Conservation (phyloP, 2,797 vertebrate genomes). For the Crenichthys baileyi region DNA sequence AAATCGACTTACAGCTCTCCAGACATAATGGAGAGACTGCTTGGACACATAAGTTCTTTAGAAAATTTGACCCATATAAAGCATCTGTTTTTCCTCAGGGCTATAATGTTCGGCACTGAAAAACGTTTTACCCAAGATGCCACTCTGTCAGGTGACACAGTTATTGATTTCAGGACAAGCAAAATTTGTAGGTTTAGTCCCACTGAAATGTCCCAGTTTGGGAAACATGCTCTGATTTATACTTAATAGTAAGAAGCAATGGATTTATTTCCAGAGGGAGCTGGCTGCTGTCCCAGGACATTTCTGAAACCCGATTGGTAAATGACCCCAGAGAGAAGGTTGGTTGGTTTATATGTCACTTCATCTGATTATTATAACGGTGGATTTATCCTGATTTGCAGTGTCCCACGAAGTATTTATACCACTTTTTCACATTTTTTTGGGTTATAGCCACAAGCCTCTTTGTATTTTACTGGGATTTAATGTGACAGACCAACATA, state of each 20-base stretch:
- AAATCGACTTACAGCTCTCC: neutral
- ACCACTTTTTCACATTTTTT: neutral
- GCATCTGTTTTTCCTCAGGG: neutral
- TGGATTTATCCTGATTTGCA: neutral
- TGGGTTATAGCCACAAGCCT: neutral
- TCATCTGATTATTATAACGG: no score
- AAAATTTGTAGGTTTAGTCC: conserved; percentile 40
- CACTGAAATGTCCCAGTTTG: conserved; percentile 74
- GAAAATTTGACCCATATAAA: conserved; percentile 20
- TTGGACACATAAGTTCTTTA: neutral
- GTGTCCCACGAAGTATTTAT: neutral
- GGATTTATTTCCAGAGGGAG: conserved; percentile 45
- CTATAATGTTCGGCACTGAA: neutral
- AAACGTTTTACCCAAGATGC: conserved; percentile 5
- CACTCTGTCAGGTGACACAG: conserved; percentile 16
- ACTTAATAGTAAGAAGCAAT: conserved; percentile 61
- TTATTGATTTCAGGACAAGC: conserved; percentile 39
- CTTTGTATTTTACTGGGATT: neutral
- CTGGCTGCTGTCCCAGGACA: conserved; percentile 18
- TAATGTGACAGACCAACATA: neutral
- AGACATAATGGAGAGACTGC: neutral
- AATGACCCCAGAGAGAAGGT: conserved; percentile 39
- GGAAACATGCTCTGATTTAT: conserved; percentile 73
- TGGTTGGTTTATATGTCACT: neutral
- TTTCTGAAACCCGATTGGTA: conserved; percentile 35